Evolutionary conservation across 2,113 vertebrate genomes (phyloP).

Genomic region (Scomber scombrus): DNA sequence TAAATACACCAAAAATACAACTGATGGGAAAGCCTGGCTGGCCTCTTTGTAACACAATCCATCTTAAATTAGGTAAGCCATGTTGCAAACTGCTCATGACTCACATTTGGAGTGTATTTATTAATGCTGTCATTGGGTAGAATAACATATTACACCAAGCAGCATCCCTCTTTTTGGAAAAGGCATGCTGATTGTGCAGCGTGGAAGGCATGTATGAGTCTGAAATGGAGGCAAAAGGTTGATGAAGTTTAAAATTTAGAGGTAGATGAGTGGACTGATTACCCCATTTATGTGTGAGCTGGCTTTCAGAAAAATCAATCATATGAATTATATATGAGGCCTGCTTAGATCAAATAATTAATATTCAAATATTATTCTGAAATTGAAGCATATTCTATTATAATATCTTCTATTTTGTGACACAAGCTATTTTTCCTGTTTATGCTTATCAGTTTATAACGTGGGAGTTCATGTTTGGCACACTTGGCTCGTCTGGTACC

Average conservation of each 20-base stretch:
- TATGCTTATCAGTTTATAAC: background rate
- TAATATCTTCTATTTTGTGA: background rate
- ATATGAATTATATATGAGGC: background rate
- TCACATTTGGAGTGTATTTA: background rate
- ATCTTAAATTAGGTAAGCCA: background rate
- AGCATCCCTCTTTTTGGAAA: background rate
- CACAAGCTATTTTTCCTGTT: background rate
- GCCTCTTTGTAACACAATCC: background rate
- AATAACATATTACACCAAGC: background rate
- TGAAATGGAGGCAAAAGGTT: background rate
- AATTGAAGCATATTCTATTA: background rate
- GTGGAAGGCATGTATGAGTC: background rate
- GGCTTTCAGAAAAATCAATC: background rate
- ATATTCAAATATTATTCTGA: background rate
- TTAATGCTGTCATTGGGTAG: background rate
- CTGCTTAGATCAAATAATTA: background rate
- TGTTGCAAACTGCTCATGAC: background rate
- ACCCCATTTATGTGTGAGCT: background rate
- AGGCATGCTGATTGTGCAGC: background rate
- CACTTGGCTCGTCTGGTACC: slow-evolving; percentile 16
- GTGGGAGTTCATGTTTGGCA: background rate
- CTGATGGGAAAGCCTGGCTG: background rate
- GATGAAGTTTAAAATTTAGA: background rate
- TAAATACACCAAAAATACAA: background rate
- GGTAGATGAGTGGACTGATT: background rate